A percentile compares a stretch with the other conserved stretches of the same genome.
Conservation (phyloP, 2,888 invertebrate species). For the Coecobrya sp. region DNA sequence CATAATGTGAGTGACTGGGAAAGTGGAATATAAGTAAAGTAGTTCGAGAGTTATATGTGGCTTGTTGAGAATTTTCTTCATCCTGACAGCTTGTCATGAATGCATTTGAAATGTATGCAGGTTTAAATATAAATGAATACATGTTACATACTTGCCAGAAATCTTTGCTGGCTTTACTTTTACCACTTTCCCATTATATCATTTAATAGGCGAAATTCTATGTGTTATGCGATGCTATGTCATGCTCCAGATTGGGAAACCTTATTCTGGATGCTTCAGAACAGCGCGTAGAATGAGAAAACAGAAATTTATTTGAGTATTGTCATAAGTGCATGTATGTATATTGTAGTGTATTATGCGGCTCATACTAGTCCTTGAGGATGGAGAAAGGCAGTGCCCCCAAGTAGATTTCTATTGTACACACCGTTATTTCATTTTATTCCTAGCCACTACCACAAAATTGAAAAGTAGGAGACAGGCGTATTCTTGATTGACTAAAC, state of each 20-base stretch:
- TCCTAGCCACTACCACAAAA: constrained; percentile 33
- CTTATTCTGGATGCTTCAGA: neutral
- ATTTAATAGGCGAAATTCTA: neutral
- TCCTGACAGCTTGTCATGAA: constrained; percentile 54
- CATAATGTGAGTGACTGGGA: constrained; percentile 16
- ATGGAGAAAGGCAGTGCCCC: neutral
- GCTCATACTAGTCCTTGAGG: constrained; percentile 21
- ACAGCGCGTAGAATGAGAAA: neutral
- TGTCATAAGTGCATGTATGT: constrained; percentile 24
- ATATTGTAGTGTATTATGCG: neutral
- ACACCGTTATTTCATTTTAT: constrained; percentile 43
- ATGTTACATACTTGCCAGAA: constrained; percentile 2
- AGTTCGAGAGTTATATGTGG: neutral
- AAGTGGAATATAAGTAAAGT: constrained; percentile 3
- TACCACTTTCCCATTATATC: constrained; percentile 26
- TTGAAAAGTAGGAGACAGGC: constrained; percentile 53
- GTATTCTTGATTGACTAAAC: constrained; percentile 78
- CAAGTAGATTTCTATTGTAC: neutral
- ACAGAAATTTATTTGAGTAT: constrained; percentile 30
- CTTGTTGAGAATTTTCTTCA: constrained; percentile 49
- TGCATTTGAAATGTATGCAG: constrained; percentile 43
- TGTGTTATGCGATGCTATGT: neutral
- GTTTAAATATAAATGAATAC: constrained; percentile 49
- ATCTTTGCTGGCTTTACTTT: neutral
- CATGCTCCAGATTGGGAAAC: constrained; percentile 11